A percentile compares a stretch with the other conserved stretches of the same genome.
phyloP scores from a whole-genome alignment of 2,113 vertebrate genomes.

The Rhinolophus ferrumequinum region DNA sequence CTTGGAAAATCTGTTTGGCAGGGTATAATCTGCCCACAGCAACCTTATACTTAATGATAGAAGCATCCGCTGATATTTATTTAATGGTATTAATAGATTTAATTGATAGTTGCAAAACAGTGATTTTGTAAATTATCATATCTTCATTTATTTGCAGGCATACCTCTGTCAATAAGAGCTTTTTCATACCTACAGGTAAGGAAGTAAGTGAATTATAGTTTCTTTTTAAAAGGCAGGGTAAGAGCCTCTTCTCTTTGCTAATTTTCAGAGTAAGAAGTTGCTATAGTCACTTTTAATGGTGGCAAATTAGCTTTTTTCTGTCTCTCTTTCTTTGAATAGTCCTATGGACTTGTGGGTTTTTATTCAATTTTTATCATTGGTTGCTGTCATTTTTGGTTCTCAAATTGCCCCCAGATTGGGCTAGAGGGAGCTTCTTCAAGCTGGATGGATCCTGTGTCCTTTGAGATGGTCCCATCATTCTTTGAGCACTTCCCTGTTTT shows the following conservation, averaged over 20 bases:
- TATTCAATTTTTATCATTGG: not conserved
- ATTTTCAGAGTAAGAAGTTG: not conserved
- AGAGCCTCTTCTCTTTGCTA: not conserved
- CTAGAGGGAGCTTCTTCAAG: not conserved
- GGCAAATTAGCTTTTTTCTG: not conserved
- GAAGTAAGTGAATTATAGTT: not conserved
- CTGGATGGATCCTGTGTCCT: not conserved
- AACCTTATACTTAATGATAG: not conserved
- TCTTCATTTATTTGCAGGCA: not conserved
- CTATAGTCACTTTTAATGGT: not conserved
- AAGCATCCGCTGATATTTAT: not conserved
- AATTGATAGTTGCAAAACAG: not conserved
- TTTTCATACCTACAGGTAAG: not conserved
- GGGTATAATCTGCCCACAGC: not conserved
- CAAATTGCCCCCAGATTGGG: not conserved
- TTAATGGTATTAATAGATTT: not conserved
- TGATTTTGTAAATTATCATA: not conserved
- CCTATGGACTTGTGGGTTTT: not conserved
- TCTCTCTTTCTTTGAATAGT: not conserved
- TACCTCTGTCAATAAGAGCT: not conserved
- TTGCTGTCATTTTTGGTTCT: not conserved
- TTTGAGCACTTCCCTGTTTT: not conserved
- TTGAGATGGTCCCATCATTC: not conserved
- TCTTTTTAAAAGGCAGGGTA: not conserved
- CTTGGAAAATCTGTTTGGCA: not conserved